Percentiles rank a stretch among this genome's conserved stretches.
phyloP scores from a whole-genome alignment of 2,888 invertebrate genomes.

The Timema cristinae region DNA sequence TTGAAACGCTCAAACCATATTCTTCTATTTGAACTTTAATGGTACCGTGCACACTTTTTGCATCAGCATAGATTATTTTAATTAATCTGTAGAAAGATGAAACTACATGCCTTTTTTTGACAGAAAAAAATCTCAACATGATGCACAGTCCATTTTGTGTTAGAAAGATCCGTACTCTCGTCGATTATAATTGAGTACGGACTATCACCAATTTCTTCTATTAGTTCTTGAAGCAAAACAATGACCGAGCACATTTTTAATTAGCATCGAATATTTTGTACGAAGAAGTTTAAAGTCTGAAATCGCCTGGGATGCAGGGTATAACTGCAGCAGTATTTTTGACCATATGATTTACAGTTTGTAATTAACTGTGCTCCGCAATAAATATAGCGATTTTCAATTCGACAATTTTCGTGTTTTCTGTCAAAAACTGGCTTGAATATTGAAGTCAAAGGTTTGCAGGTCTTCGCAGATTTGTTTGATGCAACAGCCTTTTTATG shows the following conservation, averaged over 20 bases:
- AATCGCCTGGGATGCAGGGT: conserved; percentile 1
- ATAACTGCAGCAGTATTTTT: not conserved
- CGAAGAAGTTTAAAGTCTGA: not conserved
- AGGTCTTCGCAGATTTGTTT: too few relatives aligned
- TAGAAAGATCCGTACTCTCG: conserved; percentile 2
- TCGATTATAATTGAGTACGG: conserved; percentile 3
- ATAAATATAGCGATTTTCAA: not conserved
- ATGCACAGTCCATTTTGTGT: not conserved
- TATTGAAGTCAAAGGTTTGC: too few relatives aligned
- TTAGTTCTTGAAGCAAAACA: not conserved
- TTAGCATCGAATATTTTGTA: not conserved
- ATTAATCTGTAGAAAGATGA: not conserved
- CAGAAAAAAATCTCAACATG: conserved; percentile 3
- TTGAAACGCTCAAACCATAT: too few relatives aligned
- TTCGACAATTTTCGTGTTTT: not conserved
- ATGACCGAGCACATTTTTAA: too few relatives aligned
- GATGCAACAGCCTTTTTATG: too few relatives aligned
- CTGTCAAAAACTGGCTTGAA: too few relatives aligned
- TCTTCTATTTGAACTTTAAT: too few relatives aligned
- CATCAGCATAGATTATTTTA: too few relatives aligned
- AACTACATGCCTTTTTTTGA: not conserved
- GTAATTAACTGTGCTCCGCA: conserved; percentile 1
- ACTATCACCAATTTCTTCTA: conserved; percentile 1
- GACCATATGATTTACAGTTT: not conserved
- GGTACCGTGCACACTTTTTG: too few relatives aligned